Percentiles rank a stretch among this genome's conserved stretches.
Conservation (phyloP, 2,797 vertebrate species). For the Columba guinea region DNA sequence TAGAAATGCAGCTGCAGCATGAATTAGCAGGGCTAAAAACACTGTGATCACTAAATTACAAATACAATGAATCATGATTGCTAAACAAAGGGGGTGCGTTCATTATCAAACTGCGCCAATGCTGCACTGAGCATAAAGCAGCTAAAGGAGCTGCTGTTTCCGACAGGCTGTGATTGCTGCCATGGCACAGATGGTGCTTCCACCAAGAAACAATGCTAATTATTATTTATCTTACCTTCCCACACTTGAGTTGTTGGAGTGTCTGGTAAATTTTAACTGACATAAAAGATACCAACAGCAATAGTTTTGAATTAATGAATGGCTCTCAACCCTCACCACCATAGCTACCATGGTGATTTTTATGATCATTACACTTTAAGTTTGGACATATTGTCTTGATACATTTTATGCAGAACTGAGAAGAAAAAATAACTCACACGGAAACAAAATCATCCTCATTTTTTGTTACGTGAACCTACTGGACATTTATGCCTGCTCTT, state of each 20-base stretch:
- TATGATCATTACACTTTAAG: not conserved
- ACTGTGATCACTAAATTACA: not conserved
- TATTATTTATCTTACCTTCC: slow-evolving; percentile 32
- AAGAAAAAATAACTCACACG: not conserved
- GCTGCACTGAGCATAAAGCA: not conserved
- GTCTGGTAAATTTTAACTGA: not conserved
- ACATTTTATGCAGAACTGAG: not conserved
- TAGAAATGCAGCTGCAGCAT: slow-evolving; percentile 31
- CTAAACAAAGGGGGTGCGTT: not conserved
- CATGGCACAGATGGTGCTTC: not conserved
- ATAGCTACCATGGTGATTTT: not conserved
- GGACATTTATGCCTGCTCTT: not conserved
- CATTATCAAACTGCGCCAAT: not conserved
- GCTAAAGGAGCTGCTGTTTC: not conserved
- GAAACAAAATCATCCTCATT: not conserved
- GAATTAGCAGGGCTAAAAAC: not conserved
- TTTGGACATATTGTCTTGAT: not conserved
- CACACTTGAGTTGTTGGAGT: not conserved
- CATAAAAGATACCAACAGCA: not conserved
- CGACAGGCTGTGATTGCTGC: not conserved
- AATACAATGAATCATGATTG: not conserved
- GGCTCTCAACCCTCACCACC: not conserved
- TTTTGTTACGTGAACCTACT: not conserved
- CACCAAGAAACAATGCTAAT: not conserved
- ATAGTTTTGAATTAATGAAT: not conserved